Evolutionary conservation across 2,113 vertebrate genomes (phyloP).

Genomic region (Dipodomys merriami): DNA sequence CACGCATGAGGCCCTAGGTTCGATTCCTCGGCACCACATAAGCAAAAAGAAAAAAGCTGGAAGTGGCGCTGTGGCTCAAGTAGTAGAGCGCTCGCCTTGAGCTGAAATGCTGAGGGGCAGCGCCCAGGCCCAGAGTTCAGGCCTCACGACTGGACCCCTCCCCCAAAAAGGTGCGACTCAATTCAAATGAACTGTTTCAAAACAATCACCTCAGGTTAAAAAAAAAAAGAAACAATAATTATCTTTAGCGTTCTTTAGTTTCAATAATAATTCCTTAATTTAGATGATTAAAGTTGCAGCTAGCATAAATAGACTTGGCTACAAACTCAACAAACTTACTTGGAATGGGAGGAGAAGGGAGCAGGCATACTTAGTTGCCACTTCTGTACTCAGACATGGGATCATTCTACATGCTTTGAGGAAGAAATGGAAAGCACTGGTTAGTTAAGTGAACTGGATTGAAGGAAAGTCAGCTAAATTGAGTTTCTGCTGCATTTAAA

Average conservation of each 20-base stretch:
- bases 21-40: no score
- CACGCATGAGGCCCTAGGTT: no score
- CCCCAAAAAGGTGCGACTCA: not conserved
- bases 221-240: conserved; percentile 49
- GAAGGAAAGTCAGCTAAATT: not conserved
- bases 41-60: no score
- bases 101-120: no score
- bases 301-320: not conserved
- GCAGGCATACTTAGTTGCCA: fast-evolving
- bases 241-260: not conserved
- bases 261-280: conserved; percentile 47
- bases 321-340: not conserved
- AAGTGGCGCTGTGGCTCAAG: no score
- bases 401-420: not conserved
- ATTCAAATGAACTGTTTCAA: not conserved
- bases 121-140: no score
- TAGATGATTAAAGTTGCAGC: not conserved
- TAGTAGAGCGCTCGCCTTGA: no score
- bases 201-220: conserved; percentile 7
- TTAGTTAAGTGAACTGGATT: not conserved
- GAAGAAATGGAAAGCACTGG: not conserved
- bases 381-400: not conserved
- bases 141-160: no score
- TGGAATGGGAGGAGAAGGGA: not conserved
- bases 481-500: not conserved